Base-by-base conservation (phyloP, 2,888 invertebrate genomes). In the Deilephila elpenor region DNA sequence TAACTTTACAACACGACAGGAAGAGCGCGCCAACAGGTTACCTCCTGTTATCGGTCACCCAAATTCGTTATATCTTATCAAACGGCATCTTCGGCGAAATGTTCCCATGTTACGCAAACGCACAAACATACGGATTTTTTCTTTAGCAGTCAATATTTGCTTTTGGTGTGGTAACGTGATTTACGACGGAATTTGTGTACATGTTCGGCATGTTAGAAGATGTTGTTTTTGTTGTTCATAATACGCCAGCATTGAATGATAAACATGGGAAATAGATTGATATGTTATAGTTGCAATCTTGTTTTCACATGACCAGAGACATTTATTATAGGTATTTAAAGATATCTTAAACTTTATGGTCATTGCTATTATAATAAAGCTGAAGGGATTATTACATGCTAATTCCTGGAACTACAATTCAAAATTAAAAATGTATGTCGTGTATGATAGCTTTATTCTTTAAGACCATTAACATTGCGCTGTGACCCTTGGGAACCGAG, bases 41-140 rank as follows among this genome's bases (percentile, higher is more conserved):
- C 67, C 25, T 3, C 25, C 20, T 67, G 67, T 67, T 67, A 67
- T 67, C 67, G 67, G 44, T 67, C 67, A 67, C 67, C 67, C 67
- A 51, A 67, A 67, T 67, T 5, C 67, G 67, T 67, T 67, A 67
- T 67, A 51, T 67, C 67, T 67, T 67, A 67, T 67, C 67, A 67
- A 67, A 67, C 51, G 67, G 67, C 67, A 67, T 67, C 67, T 67
- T 67, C 67, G 67, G 67, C 67, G 25, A 67, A 67, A 67, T 67
- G 67, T 44, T 67, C 67, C 67, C 67, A 67, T 67, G 67, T 67
- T 67, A 67, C 67, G 67, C 67, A 67, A 67, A 67, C 67, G 34
- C 8, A 61, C 62, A 34, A n/a, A 37, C 34, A 44, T 44, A 25
- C 61, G 61, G 32, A 32, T 25, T 25, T 44, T 25, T 51, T 25